Conservation (phyloP, 2,888 invertebrate species). For the Sarcophaga variegata region DNA sequence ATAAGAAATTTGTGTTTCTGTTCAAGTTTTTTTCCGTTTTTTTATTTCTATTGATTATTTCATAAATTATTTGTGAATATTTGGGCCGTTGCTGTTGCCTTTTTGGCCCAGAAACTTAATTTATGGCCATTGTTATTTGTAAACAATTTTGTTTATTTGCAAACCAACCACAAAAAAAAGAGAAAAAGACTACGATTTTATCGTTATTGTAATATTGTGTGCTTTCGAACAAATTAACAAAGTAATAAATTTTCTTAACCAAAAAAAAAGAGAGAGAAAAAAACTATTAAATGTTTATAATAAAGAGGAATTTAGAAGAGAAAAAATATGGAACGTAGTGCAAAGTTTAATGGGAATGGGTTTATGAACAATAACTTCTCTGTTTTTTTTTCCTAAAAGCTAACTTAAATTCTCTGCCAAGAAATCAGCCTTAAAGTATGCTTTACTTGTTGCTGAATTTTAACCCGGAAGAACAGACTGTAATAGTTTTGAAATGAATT, state of each 20-base stretch:
- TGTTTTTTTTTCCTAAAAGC: no score
- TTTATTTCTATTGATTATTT: background rate
- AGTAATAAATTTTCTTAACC: background rate
- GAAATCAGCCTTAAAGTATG: no score
- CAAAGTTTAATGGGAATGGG: background rate
- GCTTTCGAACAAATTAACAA: background rate
- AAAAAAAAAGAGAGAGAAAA: background rate
- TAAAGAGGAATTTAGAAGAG: background rate
- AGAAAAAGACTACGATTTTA: background rate
- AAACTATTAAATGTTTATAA: background rate
- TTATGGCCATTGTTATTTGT: conserved; percentile 49
- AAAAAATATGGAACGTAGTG: background rate
- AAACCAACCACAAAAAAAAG: background rate
- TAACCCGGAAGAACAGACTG: no score
- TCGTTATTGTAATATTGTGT: background rate
- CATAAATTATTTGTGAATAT: background rate
- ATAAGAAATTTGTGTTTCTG: background rate
- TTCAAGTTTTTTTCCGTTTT: background rate
- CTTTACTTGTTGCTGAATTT: no score
- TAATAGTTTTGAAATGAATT: no score
- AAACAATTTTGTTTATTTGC: conserved; percentile 53
- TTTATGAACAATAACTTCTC: no score
- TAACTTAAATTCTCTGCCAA: no score
- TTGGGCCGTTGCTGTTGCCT: background rate
- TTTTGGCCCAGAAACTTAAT: conserved; percentile 29